Conservation (phyloP, 2,113 vertebrate genomes). For the Pyxicephalus adspersus region DNA sequence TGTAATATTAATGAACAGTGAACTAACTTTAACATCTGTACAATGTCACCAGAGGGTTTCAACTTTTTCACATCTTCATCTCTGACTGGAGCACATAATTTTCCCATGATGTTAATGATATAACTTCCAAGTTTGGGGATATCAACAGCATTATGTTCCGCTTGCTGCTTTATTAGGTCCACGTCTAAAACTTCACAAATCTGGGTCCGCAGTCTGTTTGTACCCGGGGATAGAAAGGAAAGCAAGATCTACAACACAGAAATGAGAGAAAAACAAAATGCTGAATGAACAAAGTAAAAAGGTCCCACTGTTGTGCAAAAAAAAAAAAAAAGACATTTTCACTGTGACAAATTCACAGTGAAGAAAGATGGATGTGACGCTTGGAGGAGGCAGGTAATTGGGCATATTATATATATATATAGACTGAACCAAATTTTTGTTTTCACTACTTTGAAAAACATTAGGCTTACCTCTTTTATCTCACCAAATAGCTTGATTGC, state of each 20-base stretch:
- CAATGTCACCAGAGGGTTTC: conserved; percentile 76
- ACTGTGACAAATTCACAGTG: too few relatives aligned
- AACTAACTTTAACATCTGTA: conserved; percentile 78
- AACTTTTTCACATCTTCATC: conserved; percentile 86
- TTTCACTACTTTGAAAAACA: background rate
- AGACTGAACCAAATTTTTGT: background rate
- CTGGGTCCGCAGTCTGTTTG: conserved; percentile 86
- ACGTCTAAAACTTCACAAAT: conserved; percentile 91
- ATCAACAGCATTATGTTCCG: conserved; percentile 85
- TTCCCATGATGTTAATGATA: conserved; percentile 88
- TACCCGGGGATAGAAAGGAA: conserved; percentile 88
- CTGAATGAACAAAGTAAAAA: too few relatives aligned
- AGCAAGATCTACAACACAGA: conserved; percentile 78
- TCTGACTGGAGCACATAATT: conserved; percentile 86
- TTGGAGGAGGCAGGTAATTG: too few relatives aligned
- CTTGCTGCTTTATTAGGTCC: conserved; percentile 90
- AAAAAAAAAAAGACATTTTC: too few relatives aligned
- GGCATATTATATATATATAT: background rate
- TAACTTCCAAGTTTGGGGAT: conserved; percentile 86
- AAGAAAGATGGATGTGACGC: too few relatives aligned
- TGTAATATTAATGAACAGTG: background rate
- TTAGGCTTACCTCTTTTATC: conserved; percentile 84
- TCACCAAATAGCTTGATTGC: conserved; percentile 90
- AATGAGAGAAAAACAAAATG: background rate
- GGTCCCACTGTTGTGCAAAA: too few relatives aligned